These are phyloP conservation scores for Leptogaster cylindrica DNA, from an alignment of 2,888 invertebrate genomes.

Conservation along the genomic window DNA sequence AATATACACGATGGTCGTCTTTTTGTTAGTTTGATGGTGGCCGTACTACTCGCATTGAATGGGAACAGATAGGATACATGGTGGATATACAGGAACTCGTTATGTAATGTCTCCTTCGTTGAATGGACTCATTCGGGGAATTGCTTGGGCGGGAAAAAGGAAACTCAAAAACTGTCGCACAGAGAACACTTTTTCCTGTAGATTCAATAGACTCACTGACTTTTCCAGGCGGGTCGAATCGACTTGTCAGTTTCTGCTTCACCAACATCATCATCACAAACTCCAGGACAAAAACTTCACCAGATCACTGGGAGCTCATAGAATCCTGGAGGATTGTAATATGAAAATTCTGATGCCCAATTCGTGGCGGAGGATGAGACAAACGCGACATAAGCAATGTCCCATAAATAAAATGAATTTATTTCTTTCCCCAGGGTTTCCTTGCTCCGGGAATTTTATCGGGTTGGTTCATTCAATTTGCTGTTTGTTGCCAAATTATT, in stretches of 20 bases:
- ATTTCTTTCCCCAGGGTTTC: conserved; percentile 9
- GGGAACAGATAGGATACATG: conserved; percentile 13
- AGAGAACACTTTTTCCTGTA: conserved; percentile 1
- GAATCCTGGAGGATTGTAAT: neutral
- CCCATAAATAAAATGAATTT: conserved; percentile 29
- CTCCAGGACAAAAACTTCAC: neutral
- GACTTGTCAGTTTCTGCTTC: neutral
- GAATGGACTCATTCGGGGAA: conserved; percentile 7
- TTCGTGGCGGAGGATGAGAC: neutral
- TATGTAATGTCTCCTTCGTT: conserved; percentile 7
- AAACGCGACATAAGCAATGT: neutral
- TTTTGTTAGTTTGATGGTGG: neutral
- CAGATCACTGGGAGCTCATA: neutral
- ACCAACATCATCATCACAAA: too few species aligned
- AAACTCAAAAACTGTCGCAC: neutral
- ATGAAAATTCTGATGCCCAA: conserved; percentile 12
- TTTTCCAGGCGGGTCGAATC: neutral
- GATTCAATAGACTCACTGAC: neutral
- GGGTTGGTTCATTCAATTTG: conserved; percentile 3
- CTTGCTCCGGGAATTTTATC: conserved; percentile 16
- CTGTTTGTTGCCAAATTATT: neutral
- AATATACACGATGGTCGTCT: neutral
- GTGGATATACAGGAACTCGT: neutral
- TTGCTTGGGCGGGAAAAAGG: conserved; percentile 7
- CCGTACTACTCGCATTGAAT: conserved; percentile 15